Evolutionary conservation across 2,888 invertebrate genomes (phyloP), one percentile per base, ranked within the genome.

Genomic region (Rhamnusium bicolor): DNA sequence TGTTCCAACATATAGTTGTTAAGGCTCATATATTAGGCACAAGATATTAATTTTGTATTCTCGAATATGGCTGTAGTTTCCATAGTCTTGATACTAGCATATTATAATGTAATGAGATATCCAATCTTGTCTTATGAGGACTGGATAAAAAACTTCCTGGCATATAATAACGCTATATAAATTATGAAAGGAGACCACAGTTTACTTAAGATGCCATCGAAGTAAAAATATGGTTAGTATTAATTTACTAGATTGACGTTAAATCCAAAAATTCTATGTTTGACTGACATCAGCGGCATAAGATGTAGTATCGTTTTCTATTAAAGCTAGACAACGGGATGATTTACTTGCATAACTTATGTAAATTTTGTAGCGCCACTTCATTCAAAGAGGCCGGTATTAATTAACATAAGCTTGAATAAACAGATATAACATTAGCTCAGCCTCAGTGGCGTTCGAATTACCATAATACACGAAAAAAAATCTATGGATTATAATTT

Each of bases 351-450:
- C n/a, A 27, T 63, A 49, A 63, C 49, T 51, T 63, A 63, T 63
- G 63, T 63, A 49, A 32, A 58, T 58, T n/a, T 58, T 49, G 53
- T 46, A 47, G 62, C 62, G 63, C 63, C 63, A 24, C 49, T 49
- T 47, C 16, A 27, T 8, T 47, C 16, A 27, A 49, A 47, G 62
- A 62, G 14, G 27, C 63, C 63, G 19, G 24, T 49, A 27, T 63
- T 63, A 49, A 51, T 65, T 65, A 65, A 16, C 53, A 65, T 53
- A 53, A 65, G 51, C 53, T 14, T 58, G 18, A 56, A 56, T 24
- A 58, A 58, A 51, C 51, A 40, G 51, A 18, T 8, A n/a, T n/a
- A n/a, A 51, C 16, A 51, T 51, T 51, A 40, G 40, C n/a, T 40
- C 40, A 14, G 40, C 40, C n/a, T 40, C 40, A 40, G 40, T 40